These are phyloP conservation scores for Chlamydotis undulata DNA, from an alignment of 2,113 vertebrate genomes.

Conservation along the genomic window DNA sequence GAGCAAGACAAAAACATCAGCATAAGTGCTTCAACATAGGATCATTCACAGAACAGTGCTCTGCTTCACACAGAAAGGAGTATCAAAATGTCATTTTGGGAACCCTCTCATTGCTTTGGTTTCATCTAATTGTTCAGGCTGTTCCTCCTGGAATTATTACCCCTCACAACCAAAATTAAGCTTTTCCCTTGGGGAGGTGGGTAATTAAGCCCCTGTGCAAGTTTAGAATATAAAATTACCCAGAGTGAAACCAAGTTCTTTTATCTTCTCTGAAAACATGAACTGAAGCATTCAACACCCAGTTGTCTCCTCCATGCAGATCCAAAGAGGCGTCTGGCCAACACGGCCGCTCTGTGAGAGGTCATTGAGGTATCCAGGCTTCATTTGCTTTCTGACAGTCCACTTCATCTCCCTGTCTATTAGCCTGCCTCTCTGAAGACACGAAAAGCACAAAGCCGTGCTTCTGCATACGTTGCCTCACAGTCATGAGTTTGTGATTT, in stretches of 20 bases:
- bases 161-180: not conserved
- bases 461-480: not conserved
- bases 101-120: not conserved
- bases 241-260: not conserved
- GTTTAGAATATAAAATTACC: not conserved
- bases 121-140: not conserved
- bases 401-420: not conserved
- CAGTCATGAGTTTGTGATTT: not conserved
- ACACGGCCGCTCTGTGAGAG: fast-evolving
- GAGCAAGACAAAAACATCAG: not conserved
- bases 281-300: not conserved
- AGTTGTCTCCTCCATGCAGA: not conserved
- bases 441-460: not conserved
- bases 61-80: not conserved
- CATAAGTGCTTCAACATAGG: not conserved
- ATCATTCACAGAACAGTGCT: not conserved
- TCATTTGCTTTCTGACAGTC: not conserved
- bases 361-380: not conserved
- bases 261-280: not conserved
- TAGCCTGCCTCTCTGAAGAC: not conserved
- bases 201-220: not conserved
- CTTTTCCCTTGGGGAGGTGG: not conserved
- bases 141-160: not conserved
- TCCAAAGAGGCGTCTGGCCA: not conserved
- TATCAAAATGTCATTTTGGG: not conserved